Evolutionary conservation across 2,113 vertebrate species (phyloP), one percentile per base, ranked within the genome.

Genomic region (Phalacrocorax brasilianus): DNA sequence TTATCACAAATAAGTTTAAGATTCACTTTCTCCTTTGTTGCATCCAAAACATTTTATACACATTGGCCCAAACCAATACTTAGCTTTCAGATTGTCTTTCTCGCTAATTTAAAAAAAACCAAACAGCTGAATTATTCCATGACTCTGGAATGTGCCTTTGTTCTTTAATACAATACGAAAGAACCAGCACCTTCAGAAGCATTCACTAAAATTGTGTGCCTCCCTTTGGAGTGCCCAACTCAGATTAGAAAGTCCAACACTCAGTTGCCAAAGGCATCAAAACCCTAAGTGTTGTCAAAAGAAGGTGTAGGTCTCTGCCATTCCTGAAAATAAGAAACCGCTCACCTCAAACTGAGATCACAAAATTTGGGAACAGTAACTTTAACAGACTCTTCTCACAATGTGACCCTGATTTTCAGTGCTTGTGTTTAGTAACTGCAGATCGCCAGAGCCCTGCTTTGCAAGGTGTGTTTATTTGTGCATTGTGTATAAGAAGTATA

Each of bases 391-490:
- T 3, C 22, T 88, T 79, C 59, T 68, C 49, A 50, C 20, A 56
- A n/a, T 10, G 4, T 68, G 55, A 79, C 74, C 47, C 61, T 33
- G 33, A 30, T 52, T 66, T 94, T 42, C 70, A 88, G 53, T 89
- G 80, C 74, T 81, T 94, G 62, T 80, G 75, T 70, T 91, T 49
- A 89, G 65, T 68, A 88, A 62, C 56, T 44, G 82, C 47, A 73
- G 77, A 75, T 71, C 19, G 14, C 59, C 62, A 74, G 58, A n/a
- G 52, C 52, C 40, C 40, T 23, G n/a, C 56, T 61, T 44, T 72
- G 80, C 40, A 40, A 66, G 30, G 17, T 58, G 59, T 52, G 89
- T 94, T 96, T 95, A 85, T 95, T 94, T 89, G 79, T 65, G 65
- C 71, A 92, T n/a, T 63, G 62, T 53, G 22, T 50, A 75, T 38